A percentile compares a stretch with the other conserved stretches of the same genome.
Evolutionary conservation across 2,113 vertebrate genomes (phyloP).

Genomic region (Apteryx owenii): DNA sequence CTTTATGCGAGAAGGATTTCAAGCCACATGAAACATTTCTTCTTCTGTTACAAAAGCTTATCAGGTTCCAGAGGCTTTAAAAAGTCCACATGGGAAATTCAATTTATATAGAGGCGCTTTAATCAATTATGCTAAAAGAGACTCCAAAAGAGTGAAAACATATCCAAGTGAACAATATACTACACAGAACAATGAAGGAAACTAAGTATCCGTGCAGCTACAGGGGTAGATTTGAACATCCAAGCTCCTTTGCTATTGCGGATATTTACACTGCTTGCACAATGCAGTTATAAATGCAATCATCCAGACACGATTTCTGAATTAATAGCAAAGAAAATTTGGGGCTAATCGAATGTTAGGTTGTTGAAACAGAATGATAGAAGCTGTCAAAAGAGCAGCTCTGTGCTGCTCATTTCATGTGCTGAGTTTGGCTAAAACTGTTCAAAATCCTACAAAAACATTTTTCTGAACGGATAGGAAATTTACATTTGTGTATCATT

Average conservation of each 20-base stretch:
- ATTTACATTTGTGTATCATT: not conserved
- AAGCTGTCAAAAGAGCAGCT: not conserved
- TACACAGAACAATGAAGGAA: slow-evolving; percentile 38
- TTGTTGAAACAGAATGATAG: not conserved
- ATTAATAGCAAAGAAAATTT: not conserved
- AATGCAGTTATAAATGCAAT: not conserved
- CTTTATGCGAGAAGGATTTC: slow-evolving; percentile 60
- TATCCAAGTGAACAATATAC: slow-evolving; percentile 27
- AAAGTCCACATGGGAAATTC: slow-evolving; percentile 56
- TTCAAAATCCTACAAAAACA: not conserved
- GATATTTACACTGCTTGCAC: not conserved
- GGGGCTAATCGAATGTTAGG: not conserved
- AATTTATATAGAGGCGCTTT: not conserved
- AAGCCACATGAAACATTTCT: slow-evolving; percentile 72
- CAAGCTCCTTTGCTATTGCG: not conserved
- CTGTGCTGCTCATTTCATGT: not conserved
- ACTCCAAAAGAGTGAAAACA: slow-evolving; percentile 8
- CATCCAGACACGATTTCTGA: not conserved
- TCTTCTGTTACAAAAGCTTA: slow-evolving; percentile 76
- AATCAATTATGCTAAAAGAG: slow-evolving; percentile 63
- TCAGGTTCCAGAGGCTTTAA: slow-evolving; percentile 75
- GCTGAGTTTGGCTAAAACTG: not conserved
- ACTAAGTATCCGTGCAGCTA: not conserved
- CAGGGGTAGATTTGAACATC: slow-evolving; percentile 8
- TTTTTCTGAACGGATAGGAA: not conserved